Conservation (phyloP, 2,888 invertebrate genomes). For the Cryptus armator region DNA sequence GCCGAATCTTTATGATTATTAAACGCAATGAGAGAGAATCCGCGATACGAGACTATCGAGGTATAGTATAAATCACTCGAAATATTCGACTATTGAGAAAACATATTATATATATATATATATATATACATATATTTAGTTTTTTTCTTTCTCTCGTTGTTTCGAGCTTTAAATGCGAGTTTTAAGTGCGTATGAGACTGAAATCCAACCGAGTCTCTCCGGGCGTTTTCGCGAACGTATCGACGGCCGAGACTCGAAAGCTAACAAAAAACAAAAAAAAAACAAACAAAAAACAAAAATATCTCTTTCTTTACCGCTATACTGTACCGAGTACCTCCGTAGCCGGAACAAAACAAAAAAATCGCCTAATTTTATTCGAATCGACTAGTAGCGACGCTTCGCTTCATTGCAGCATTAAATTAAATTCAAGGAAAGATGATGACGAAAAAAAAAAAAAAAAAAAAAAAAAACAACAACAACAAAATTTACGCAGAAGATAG, state of each 20-base stretch:
- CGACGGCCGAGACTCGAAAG: slow-evolving; percentile 63
- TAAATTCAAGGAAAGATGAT: slow-evolving; percentile 57
- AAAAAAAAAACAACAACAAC: slow-evolving; percentile 42
- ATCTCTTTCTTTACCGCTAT: slow-evolving; percentile 39
- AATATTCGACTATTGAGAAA: slow-evolving; percentile 20
- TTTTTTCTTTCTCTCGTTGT: slow-evolving; percentile 1
- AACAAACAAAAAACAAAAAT: slow-evolving; percentile 6
- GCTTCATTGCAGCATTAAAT: slow-evolving; percentile 65
- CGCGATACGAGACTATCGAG: slow-evolving; percentile 43
- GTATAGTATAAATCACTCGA: slow-evolving; percentile 37
- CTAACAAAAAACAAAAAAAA: slow-evolving; percentile 4
- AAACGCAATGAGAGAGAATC: slow-evolving; percentile 32
- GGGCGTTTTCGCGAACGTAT: slow-evolving; percentile 60
- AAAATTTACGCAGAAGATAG: slow-evolving; percentile 35
- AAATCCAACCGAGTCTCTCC: slow-evolving; percentile 55
- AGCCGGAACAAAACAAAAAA: slow-evolving; percentile 33
- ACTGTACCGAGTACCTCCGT: slow-evolving; percentile 38
- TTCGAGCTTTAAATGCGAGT: neutral
- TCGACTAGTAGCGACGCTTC: slow-evolving; percentile 65
- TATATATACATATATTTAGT: no score
- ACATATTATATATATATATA: no score
- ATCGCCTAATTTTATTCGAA: slow-evolving; percentile 66
- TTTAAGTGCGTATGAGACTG: slow-evolving; percentile 29
- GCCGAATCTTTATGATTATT: slow-evolving; percentile 40
- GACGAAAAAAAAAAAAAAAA: slow-evolving; percentile 52